Percentiles rank a stretch among this genome's conserved stretches.
phyloP scores from a whole-genome alignment of 2,113 vertebrate species.

The mouse (Mus musculus) region GRCm39 chr13:99346501-99347000 shows the following conservation, averaged over 20 bases:
- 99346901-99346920: background rate
- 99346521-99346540: constrained; percentile 41
- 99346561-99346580: constrained; percentile 46
- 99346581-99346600: background rate
- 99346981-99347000: background rate
- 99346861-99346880: background rate
- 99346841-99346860: background rate
- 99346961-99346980: background rate
- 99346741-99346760: background rate
- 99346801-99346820: background rate
- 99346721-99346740: background rate
- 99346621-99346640: no score
- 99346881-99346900: background rate
- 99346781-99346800: background rate
- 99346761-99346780: background rate
- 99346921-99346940: background rate
- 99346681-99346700: no score
- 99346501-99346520: constrained; percentile 14
- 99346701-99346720: background rate
- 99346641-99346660: no score
- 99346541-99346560: constrained; percentile 13
- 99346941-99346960: background rate
- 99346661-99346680: no score
- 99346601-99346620: no score
- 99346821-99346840: background rate